phyloP scores from a whole-genome alignment of 2,797 vertebrate genomes.

The Tinamus major region DNA sequence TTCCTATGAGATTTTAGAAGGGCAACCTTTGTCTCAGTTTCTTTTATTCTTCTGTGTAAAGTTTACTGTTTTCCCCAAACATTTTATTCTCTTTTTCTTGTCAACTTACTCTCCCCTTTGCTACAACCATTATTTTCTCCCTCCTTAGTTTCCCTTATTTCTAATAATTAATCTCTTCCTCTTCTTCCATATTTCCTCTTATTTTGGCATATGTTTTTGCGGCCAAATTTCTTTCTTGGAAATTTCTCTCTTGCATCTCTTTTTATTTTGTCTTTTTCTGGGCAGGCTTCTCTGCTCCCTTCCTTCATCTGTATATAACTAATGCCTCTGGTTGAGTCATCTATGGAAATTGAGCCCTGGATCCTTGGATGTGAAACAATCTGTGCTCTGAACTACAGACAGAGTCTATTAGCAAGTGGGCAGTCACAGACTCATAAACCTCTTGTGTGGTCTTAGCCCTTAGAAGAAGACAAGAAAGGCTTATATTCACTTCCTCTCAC shows the following conservation, averaged over 20 bases:
- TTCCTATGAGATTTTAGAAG: not conserved
- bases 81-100: not conserved
- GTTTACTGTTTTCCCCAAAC: not conserved
- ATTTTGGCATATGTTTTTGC: not conserved
- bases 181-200: not conserved
- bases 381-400: not conserved
- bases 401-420: not conserved
- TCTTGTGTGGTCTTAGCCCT: conserved; percentile 31
- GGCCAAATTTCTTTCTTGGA: not conserved
- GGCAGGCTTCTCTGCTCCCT: conserved; percentile 9
- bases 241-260: conserved; percentile 2
- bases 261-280: conserved; percentile 8
- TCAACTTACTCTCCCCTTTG: not conserved
- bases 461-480: conserved; percentile 6
- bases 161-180: not conserved
- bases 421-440: not conserved
- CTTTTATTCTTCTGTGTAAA: not conserved
- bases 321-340: conserved; percentile 35
- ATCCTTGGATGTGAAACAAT: conserved; percentile 32
- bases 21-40: not conserved
- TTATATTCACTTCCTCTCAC: not conserved
- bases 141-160: not conserved
- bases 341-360: not conserved
- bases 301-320: not conserved
- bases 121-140: not conserved